phyloP scores from a whole-genome alignment of 2,888 invertebrate species.

The Lithophane leautieri region DNA sequence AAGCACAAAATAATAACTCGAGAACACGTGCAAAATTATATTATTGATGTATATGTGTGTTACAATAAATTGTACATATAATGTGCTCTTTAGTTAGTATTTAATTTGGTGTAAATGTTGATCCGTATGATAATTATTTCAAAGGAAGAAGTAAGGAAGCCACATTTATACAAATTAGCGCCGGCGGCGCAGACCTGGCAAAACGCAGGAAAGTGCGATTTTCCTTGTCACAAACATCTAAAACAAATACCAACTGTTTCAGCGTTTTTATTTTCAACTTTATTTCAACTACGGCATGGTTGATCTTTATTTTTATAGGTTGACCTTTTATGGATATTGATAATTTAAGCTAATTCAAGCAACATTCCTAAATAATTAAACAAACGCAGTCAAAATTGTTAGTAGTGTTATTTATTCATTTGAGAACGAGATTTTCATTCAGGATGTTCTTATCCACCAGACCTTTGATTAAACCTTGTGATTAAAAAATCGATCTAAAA shows the following conservation, averaged over 20 bases:
- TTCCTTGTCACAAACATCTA: neutral
- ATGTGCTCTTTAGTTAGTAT: constrained; percentile 20
- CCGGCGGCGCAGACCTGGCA: neutral
- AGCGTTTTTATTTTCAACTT: neutral
- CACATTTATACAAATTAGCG: neutral
- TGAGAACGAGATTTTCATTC: neutral
- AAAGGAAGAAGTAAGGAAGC: constrained; percentile 2
- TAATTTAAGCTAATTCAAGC: neutral
- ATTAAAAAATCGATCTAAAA: neutral
- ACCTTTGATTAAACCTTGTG: neutral
- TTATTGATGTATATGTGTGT: neutral
- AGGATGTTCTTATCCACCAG: neutral
- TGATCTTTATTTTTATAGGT: neutral
- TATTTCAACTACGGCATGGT: neutral
- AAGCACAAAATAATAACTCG: constrained; percentile 3
- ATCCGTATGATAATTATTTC: constrained; percentile 12
- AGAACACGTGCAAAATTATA: neutral
- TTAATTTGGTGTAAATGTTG: constrained; percentile 16
- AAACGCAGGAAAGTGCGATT: too few relatives aligned
- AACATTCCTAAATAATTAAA: neutral
- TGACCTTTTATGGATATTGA: neutral
- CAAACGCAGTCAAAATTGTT: neutral
- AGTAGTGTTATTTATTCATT: neutral
- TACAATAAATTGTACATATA: constrained; percentile 13
- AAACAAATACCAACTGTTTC: neutral